Percentiles rank a stretch among this genome's conserved stretches.
These are phyloP conservation scores for Odontocerum albicorne DNA, from an alignment of 2,888 invertebrate genomes.

Conservation along the genomic window DNA sequence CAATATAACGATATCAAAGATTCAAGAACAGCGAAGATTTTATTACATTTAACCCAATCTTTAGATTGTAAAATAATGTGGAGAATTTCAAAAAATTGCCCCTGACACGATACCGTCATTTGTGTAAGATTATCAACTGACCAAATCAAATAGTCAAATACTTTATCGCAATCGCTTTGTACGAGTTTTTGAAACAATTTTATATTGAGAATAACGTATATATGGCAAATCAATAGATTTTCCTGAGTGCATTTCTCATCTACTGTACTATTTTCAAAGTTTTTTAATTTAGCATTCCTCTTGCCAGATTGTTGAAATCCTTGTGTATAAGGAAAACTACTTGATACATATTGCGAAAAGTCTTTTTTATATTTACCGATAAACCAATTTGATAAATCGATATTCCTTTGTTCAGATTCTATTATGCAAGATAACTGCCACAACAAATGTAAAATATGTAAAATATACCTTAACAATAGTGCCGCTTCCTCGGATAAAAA, in stretches of 20 bases:
- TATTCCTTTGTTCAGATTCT: constrained; percentile 44
- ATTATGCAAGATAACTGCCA: constrained; percentile 44
- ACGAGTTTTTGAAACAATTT: constrained; percentile 5
- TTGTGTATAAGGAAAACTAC: constrained; percentile 61
- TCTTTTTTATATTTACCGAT: constrained; percentile 54
- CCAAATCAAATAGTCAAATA: constrained; percentile 27
- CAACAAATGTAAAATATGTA: constrained; percentile 30
- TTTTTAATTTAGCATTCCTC: constrained; percentile 39
- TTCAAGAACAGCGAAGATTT: constrained; percentile 47
- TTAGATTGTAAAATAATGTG: constrained; percentile 40
- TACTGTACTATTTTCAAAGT: constrained; percentile 22
- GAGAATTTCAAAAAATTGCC: constrained; percentile 21
- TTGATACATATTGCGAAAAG: constrained; percentile 60
- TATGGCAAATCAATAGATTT: constrained; percentile 56
- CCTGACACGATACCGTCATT: constrained; percentile 16
- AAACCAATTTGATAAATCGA: constrained; percentile 55
- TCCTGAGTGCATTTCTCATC: constrained; percentile 53
- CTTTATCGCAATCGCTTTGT: constrained; percentile 10
- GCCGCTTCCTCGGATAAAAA: constrained; percentile 65
- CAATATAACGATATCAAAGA: constrained; percentile 50
- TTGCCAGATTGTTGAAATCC: constrained; percentile 42
- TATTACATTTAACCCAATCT: constrained; percentile 46
- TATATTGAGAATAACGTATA: constrained; percentile 53
- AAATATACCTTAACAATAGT: constrained; percentile 51
- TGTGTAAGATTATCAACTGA: constrained; percentile 12